Conservation (phyloP, 2,888 invertebrate genomes). For the Minunthozetes semirufus region DNA sequence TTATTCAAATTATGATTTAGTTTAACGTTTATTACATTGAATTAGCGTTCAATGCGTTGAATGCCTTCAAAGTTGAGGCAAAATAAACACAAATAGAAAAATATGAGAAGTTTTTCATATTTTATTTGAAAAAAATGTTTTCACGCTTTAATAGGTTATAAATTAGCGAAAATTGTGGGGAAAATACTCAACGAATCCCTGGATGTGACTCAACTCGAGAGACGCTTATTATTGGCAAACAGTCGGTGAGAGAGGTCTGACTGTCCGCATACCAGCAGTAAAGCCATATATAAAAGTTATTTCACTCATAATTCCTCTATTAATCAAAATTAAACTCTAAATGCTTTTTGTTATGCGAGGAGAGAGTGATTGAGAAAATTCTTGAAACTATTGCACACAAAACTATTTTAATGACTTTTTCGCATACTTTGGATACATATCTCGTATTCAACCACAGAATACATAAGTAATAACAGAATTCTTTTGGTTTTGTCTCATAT, state of each 20-base stretch:
- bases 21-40: background rate
- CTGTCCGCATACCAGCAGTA: slow-evolving; percentile 2
- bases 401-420: slow-evolving; percentile 11
- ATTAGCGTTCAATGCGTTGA: background rate
- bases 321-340: background rate
- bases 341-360: background rate
- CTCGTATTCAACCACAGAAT: background rate
- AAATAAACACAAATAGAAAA: background rate
- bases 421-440: background rate
- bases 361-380: background rate
- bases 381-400: background rate
- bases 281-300: background rate
- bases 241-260: background rate
- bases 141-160: background rate
- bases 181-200: background rate
- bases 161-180: background rate
- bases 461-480: background rate
- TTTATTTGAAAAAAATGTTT: background rate
- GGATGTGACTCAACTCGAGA: background rate
- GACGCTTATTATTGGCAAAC: background rate
- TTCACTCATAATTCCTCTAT: background rate
- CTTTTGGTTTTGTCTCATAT: background rate
- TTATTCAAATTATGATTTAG: no score
- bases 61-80: background rate
- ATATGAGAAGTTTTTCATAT: background rate